Conservation (phyloP, 2,113 vertebrate genomes). For the Sylvia atricapilla region DNA sequence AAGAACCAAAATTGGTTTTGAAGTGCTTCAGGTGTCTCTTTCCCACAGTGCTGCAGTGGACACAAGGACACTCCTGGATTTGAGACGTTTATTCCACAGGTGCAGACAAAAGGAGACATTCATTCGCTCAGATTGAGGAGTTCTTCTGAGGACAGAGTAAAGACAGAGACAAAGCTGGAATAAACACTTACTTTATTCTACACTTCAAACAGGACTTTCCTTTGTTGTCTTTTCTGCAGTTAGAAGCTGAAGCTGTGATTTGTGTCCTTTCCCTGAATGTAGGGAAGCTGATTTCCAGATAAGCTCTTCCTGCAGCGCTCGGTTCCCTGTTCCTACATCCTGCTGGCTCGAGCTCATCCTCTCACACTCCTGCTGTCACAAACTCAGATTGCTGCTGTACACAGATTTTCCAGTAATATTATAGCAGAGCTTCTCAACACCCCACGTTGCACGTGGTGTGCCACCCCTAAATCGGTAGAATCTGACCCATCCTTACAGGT, state of each 20-base stretch:
- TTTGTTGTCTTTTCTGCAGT: not conserved
- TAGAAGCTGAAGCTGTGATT: not conserved
- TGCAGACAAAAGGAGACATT: not conserved
- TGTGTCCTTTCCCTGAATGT: not conserved
- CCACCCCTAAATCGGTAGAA: not conserved
- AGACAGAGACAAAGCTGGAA: not conserved
- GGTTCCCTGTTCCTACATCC: not conserved
- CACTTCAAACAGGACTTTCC: not conserved
- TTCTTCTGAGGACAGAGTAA: not conserved
- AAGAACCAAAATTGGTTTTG: not conserved
- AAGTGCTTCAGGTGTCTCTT: not conserved
- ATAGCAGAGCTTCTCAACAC: not conserved
- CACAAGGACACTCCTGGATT: not conserved
- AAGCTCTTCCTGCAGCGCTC: rapidly evolving
- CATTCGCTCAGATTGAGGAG: not conserved
- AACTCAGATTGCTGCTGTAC: not conserved
- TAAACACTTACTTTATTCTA: not conserved
- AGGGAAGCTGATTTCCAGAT: not conserved
- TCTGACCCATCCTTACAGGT: not conserved
- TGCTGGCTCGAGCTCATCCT: not conserved
- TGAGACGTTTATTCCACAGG: not conserved
- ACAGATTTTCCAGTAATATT: not conserved
- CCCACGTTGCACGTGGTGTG: rapidly evolving
- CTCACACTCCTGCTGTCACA: not conserved
- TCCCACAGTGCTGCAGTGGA: not conserved